Percentiles rank a stretch among this genome's conserved stretches.
These are phyloP conservation scores for Pteropus rufus DNA, from an alignment of 2,797 vertebrate genomes.

Conservation along the genomic window DNA sequence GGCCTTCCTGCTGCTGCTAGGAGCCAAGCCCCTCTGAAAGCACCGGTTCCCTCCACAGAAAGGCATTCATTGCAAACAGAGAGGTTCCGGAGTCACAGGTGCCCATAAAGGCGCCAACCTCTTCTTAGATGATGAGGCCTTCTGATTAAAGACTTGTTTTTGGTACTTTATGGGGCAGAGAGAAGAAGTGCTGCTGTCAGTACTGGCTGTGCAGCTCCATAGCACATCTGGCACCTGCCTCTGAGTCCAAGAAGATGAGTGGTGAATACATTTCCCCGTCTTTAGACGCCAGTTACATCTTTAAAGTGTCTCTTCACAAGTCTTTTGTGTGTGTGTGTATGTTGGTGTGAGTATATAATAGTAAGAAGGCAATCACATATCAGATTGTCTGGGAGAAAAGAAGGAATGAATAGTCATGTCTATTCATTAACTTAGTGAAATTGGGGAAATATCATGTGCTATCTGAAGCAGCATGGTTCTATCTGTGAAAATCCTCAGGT, in stretches of 20 bases:
- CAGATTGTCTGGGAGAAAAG: conserved; percentile 46
- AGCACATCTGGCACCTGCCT: conserved; percentile 64
- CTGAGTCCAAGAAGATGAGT: conserved; percentile 27
- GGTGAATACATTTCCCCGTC: neutral
- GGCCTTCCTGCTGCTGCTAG: neutral
- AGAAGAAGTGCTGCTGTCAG: conserved; percentile 1
- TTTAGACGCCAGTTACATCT: neutral
- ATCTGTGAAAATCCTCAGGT: neutral
- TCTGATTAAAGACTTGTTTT: conserved; percentile 63
- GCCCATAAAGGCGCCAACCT: neutral
- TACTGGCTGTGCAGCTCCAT: neutral
- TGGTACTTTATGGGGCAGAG: conserved; percentile 36
- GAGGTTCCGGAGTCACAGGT: neutral
- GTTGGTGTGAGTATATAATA: neutral
- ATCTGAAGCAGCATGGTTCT: neutral
- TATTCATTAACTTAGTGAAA: conserved; percentile 43
- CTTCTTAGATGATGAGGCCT: neutral
- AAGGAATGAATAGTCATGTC: conserved; percentile 51
- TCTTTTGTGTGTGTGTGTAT: neutral
- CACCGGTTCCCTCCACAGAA: neutral
- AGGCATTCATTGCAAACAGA: neutral
- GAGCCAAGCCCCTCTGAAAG: neutral
- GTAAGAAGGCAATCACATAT: conserved; percentile 46
- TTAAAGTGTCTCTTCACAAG: conserved; percentile 41
- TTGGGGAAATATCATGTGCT: neutral